phyloP scores from a whole-genome alignment of 2,888 invertebrate genomes.

The Sinopyrophorus schimmeli region DNA sequence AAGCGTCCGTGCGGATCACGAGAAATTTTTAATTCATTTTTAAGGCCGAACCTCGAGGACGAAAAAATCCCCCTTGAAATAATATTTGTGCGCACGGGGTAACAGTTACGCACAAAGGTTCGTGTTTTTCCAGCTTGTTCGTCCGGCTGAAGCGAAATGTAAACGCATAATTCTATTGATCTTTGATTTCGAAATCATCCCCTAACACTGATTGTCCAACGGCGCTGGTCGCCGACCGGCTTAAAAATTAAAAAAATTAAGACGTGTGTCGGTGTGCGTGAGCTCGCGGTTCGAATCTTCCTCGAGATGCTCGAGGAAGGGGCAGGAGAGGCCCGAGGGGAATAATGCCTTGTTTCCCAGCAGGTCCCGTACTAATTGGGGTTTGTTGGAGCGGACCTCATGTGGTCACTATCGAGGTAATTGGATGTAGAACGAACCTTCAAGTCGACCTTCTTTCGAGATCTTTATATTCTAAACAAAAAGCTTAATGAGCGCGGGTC shows the following conservation, averaged over 20 bases:
- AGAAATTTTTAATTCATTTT: too few relatives aligned
- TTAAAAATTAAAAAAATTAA: too few relatives aligned
- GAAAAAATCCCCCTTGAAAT: constrained; percentile 49
- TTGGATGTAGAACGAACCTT: constrained; percentile 36
- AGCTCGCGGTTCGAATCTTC: too few relatives aligned
- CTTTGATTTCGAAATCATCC: too few relatives aligned
- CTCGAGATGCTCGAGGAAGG: constrained; percentile 8
- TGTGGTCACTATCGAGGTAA: constrained; percentile 40
- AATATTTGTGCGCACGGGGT: constrained; percentile 50
- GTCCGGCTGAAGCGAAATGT: constrained; percentile 23
- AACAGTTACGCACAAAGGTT: constrained; percentile 51
- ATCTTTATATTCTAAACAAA: constrained; percentile 26
- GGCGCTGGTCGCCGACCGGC: too few relatives aligned
- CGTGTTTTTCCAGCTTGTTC: constrained; percentile 51
- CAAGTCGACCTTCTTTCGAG: constrained; percentile 27
- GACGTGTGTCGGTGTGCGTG: constrained; percentile 11
- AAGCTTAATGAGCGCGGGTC: too few relatives aligned
- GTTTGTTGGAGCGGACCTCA: constrained; percentile 43
- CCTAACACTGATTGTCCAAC: too few relatives aligned
- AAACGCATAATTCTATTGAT: constrained; percentile 26
- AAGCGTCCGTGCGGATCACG: too few relatives aligned
- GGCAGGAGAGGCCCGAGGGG: constrained; percentile 8
- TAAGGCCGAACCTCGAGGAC: too few relatives aligned
- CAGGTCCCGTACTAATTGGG: constrained; percentile 55
- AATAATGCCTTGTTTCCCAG: constrained; percentile 54